These are phyloP conservation scores for Ophion slaviceki DNA, from an alignment of 2,888 invertebrate genomes.

Conservation along the genomic window DNA sequence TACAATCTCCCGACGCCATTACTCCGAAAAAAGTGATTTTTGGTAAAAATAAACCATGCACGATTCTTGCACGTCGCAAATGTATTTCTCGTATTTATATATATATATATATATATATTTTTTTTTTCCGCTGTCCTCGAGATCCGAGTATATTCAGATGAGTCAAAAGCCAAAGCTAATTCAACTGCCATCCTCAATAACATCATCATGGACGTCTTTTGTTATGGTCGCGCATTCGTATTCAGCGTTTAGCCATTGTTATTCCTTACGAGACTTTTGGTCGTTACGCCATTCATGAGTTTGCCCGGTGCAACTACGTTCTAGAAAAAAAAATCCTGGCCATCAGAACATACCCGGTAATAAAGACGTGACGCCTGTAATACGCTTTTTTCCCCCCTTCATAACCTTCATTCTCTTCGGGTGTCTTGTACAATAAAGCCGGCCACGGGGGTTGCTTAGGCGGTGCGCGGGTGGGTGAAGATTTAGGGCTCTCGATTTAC, in stretches of 20 bases:
- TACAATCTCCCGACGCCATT: background rate
- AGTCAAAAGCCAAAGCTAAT: slow-evolving; percentile 36
- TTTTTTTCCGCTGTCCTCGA: background rate
- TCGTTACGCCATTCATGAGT: slow-evolving; percentile 41
- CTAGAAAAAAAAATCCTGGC: slow-evolving; percentile 22
- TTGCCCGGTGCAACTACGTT: background rate
- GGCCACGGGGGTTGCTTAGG: slow-evolving; percentile 69
- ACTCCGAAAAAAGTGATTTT: background rate
- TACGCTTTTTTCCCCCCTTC: slow-evolving; percentile 61
- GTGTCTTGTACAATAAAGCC: slow-evolving; percentile 55
- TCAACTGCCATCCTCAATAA: slow-evolving; percentile 23
- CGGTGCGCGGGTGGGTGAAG: slow-evolving; percentile 68
- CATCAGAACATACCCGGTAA: slow-evolving; percentile 49
- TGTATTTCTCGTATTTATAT: background rate
- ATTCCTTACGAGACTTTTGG: slow-evolving; percentile 26
- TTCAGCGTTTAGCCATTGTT: slow-evolving; percentile 14
- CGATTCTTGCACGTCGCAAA: background rate
- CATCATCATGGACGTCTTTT: slow-evolving; percentile 16
- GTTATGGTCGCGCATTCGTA: slow-evolving; percentile 16
- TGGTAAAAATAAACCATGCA: background rate
- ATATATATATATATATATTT: background rate
- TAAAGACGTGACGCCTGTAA: slow-evolving; percentile 61
- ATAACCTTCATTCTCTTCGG: slow-evolving; percentile 62
- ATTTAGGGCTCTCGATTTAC: slow-evolving; percentile 79
- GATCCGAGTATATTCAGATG: slow-evolving; percentile 7